These are phyloP conservation scores for Leptosomus discolor DNA, from an alignment of 2,113 vertebrate genomes.

Conservation along the genomic window DNA sequence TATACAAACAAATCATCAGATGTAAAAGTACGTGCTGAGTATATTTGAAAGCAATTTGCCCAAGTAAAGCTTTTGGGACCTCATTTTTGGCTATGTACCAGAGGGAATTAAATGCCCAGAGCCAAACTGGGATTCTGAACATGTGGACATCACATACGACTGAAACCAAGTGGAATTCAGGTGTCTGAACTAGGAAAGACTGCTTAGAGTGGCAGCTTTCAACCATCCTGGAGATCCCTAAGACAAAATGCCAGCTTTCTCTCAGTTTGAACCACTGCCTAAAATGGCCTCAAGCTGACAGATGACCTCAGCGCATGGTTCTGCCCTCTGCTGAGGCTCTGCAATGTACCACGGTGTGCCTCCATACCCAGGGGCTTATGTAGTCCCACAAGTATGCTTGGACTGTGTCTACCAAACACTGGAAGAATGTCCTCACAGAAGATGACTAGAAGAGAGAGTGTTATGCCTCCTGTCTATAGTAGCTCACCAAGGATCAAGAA, in stretches of 20 bases:
- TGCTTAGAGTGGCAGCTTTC: background rate
- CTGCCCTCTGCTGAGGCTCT: background rate
- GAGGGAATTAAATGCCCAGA: background rate
- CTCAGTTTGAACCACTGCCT: background rate
- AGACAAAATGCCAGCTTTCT: background rate
- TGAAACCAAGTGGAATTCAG: background rate
- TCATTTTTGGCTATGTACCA: background rate
- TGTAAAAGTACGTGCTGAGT: background rate
- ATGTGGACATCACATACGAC: background rate
- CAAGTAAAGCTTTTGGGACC: background rate
- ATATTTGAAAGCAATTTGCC: background rate
- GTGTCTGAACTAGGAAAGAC: background rate
- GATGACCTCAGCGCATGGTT: background rate
- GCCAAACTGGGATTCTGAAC: background rate
- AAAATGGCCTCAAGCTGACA: background rate
- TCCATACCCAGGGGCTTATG: background rate
- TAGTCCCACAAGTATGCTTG: background rate
- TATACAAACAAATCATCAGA: background rate
- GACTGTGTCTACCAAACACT: background rate
- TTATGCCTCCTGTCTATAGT: background rate
- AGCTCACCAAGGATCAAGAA: background rate
- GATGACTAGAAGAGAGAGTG: background rate
- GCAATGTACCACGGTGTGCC: background rate
- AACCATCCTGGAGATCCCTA: background rate
- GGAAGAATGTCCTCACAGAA: background rate